phyloP scores from a whole-genome alignment of 2,113 vertebrate genomes.

The Dipodomys merriami region DNA sequence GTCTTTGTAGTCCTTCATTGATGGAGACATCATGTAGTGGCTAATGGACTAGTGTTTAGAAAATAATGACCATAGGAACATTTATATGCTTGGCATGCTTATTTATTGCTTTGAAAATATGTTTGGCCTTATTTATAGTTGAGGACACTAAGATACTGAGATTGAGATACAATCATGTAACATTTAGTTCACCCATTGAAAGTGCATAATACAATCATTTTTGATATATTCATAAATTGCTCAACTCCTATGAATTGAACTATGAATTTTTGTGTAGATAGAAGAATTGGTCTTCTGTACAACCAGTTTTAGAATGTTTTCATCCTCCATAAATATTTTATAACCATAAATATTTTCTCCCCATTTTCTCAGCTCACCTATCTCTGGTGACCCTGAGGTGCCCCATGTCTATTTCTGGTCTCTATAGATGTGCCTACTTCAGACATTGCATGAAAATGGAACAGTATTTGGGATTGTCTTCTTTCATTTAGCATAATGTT shows the following conservation, averaged over 20 bases:
- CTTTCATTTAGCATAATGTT: not conserved
- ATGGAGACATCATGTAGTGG: not conserved
- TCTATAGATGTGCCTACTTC: not conserved
- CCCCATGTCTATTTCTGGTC: not conserved
- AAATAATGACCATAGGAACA: not conserved
- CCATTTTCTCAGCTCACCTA: not conserved
- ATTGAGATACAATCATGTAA: constrained; percentile 37
- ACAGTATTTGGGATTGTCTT: not conserved
- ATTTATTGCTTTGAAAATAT: not conserved
- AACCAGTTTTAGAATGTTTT: constrained; percentile 44
- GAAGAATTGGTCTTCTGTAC: not conserved
- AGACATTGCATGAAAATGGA: not conserved
- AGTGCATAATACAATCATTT: not conserved
- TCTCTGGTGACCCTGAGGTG: not conserved
- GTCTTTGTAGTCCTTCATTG: not conserved
- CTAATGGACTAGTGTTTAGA: not conserved
- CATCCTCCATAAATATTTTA: not conserved
- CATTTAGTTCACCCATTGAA: not conserved
- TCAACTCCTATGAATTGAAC: not conserved
- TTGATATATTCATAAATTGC: not conserved
- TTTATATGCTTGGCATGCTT: not conserved
- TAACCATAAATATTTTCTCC: not conserved
- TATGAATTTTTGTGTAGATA: no score
- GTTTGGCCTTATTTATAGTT: not conserved
- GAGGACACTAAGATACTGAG: not conserved